Evolutionary conservation across 2,113 vertebrate species (phyloP).

Genomic region (Cephalopterus ornatus): DNA sequence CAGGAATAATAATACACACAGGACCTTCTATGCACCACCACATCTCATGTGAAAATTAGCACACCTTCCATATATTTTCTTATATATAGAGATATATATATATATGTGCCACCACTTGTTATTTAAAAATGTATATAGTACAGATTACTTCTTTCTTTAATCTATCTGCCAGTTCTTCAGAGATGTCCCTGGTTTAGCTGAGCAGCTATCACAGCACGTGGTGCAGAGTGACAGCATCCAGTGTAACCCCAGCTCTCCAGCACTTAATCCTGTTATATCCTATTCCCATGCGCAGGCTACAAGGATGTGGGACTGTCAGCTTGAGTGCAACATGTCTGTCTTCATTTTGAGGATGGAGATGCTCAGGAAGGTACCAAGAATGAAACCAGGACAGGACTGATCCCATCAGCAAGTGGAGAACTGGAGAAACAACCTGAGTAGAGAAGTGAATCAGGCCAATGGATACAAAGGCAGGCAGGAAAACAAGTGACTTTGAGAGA

Average conservation of each 20-base stretch:
- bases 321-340: background rate
- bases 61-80: background rate
- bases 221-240: background rate
- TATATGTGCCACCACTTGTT: background rate
- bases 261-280: background rate
- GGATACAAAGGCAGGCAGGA: background rate
- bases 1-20: background rate
- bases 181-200: background rate
- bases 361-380: background rate
- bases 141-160: background rate
- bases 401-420: background rate
- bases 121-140: background rate
- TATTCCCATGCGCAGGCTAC: background rate
- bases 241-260: background rate
- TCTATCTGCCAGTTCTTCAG: background rate
- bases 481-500: background rate
- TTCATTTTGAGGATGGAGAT: background rate
- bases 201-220: fast-evolving
- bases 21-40: background rate
- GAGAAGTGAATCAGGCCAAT: background rate
- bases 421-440: background rate
- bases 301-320: background rate
- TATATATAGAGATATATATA: background rate
- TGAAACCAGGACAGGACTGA: background rate
- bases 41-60: background rate